Percentiles rank a stretch among this genome's conserved stretches.
Evolutionary conservation across 2,888 invertebrate genomes (phyloP).

Genomic region (Drosophila barbarae): DNA sequence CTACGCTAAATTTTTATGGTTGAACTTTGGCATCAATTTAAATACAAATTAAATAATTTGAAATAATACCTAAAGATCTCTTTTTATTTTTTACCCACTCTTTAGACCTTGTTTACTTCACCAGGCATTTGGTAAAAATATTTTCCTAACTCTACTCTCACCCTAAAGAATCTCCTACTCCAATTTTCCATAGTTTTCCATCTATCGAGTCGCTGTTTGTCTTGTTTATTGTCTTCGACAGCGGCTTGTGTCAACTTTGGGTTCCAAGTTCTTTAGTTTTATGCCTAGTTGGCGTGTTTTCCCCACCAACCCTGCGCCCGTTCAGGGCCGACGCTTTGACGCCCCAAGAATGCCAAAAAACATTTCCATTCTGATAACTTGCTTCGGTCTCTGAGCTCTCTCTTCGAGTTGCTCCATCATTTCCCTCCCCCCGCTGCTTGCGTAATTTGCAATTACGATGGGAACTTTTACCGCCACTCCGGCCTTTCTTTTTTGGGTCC

Average conservation of each 20-base stretch:
- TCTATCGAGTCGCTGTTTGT: constrained; percentile 34
- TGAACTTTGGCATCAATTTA: not conserved
- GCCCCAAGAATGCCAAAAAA: constrained; percentile 47
- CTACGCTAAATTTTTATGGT: not conserved
- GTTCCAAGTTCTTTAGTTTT: constrained; percentile 43
- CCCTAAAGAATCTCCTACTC: not conserved
- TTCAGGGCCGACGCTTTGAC: constrained; percentile 48
- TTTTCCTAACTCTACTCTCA: constrained; percentile 1
- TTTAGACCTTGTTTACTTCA: constrained; percentile 4
- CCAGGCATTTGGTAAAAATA: not conserved
- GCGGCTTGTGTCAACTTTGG: constrained; percentile 42
- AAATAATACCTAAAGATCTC: not conserved
- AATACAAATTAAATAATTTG: no score
- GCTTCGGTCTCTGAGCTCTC: constrained; percentile 13
- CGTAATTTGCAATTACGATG: constrained; percentile 63
- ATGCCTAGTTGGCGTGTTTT: constrained; percentile 57
- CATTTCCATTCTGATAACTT: constrained; percentile 60
- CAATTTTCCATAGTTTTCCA: not conserved
- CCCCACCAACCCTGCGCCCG: not conserved
- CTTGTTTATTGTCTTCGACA: constrained; percentile 40
- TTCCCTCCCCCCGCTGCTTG: constrained; percentile 40
- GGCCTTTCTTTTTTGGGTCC: not conserved
- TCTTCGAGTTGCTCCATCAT: constrained; percentile 2
- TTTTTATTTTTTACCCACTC: not conserved
- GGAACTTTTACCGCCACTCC: constrained; percentile 36